phyloP scores from a whole-genome alignment of 2,113 vertebrate genomes.

The rat (Rattus norvegicus) region DNA sequence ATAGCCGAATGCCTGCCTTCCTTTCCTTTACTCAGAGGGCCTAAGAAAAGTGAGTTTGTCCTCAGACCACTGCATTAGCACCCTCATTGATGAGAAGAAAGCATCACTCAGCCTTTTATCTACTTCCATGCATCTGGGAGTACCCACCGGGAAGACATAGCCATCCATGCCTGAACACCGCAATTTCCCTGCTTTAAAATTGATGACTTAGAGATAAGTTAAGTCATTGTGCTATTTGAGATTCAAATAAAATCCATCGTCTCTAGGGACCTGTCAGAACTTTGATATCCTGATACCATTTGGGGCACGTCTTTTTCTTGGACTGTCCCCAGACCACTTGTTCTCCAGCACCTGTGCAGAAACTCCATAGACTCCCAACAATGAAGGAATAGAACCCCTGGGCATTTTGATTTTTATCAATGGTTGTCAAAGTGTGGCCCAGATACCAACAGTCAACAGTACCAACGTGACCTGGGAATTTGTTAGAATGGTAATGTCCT shows the following conservation, averaged over 20 bases:
- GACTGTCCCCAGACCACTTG: neutral
- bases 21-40: neutral
- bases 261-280: neutral
- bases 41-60: neutral
- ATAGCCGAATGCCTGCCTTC: neutral
- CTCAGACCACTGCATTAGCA: neutral
- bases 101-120: neutral
- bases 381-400: neutral
- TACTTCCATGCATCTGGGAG: neutral
- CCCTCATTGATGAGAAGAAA: neutral
- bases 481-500: neutral
- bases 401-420: neutral
- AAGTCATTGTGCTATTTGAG: conserved; percentile 2
- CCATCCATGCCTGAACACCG: neutral
- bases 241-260: conserved; percentile 35
- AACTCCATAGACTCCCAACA: neutral
- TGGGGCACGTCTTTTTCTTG: neutral
- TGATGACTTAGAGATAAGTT: neutral
- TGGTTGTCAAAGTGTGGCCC: neutral
- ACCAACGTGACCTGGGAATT: neutral
- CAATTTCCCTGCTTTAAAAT: conserved; percentile 29
- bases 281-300: neutral
- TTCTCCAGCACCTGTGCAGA: neutral
- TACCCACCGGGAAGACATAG: neutral
- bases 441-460: neutral